Percentiles rank a stretch among this genome's conserved stretches.
These are phyloP conservation scores for Orcinus orca DNA, from an alignment of 2,113 vertebrate genomes.

Conservation along the genomic window DNA sequence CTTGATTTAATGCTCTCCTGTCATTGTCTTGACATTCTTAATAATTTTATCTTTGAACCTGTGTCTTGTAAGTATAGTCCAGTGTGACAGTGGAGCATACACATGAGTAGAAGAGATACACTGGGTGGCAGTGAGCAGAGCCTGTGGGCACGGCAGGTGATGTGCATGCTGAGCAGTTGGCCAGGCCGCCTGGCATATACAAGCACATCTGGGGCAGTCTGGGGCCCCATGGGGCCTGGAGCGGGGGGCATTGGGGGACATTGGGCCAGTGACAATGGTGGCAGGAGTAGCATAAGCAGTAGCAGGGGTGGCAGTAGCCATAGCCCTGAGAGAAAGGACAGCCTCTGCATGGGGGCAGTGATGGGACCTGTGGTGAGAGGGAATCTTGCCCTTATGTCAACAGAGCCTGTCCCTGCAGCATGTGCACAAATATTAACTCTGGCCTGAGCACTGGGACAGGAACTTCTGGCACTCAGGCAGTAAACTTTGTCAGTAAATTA, in stretches of 20 bases:
- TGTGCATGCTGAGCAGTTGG: background rate
- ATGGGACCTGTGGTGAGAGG: background rate
- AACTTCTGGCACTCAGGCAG: background rate
- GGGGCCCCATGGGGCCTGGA: background rate
- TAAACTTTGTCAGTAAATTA: conserved; percentile 45
- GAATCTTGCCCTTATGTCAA: background rate
- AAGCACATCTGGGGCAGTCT: background rate
- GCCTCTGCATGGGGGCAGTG: background rate
- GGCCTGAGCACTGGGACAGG: background rate
- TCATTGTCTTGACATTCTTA: background rate
- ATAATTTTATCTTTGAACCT: conserved; percentile 28
- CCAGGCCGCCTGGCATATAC: background rate
- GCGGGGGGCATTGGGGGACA: background rate
- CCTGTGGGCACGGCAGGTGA: background rate
- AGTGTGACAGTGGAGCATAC: background rate
- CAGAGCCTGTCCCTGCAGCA: background rate
- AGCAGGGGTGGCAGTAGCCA: background rate
- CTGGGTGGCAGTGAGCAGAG: background rate
- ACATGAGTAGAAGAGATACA: background rate
- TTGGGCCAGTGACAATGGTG: background rate
- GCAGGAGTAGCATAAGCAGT: background rate
- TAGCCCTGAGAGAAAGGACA: background rate
- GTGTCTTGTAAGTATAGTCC: background rate
- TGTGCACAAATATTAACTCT: conserved; percentile 5
- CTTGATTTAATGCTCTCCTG: background rate